Base-by-base conservation (phyloP, 2,113 vertebrate species). In the Polypterus bichir region DNA sequence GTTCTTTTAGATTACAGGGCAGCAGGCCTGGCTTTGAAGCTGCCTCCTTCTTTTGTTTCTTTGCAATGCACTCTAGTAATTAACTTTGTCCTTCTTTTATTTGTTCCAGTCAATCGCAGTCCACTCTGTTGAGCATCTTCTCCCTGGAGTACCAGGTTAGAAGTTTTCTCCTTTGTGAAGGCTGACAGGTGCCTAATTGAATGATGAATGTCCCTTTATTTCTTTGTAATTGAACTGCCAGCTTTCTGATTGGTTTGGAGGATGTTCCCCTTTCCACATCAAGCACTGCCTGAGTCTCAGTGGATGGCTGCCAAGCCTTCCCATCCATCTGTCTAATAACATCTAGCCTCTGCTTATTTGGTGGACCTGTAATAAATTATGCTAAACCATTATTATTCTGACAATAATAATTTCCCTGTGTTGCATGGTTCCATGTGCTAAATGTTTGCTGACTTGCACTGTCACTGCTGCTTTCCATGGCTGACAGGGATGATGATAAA, bases 171-270 rank as follows among this genome's bases (percentile, higher is more conserved):
- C 89, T 97, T 97, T 98, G 96, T 98, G 93, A 91, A 91, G 90
- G 88, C 86, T 98, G 96, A 98, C 96, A 98, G 96, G 92, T 98
- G 96, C 94, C 94, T 98, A 98, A 98, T 98, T 98, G 96, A 98
- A 98, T 98, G 96, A 98, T 98, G 96, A 98, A 98, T 98, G 96
- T 97, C 92, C 94, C 92, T 97, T 98, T 98, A 98, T 98, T 98
- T 95, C 94, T 96, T 94, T 98, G 96, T 98, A 98, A 98, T 98
- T 98, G 96, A 98, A 98, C 93, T 98, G 94, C 94, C 96, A 98
- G 92, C 89, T 91, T 89, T 91, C 91, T 94, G 94, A 97, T 98
- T 97, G 94, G 94, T 92, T 91, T 92, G 90, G 92, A 94, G 89
- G 89, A 92, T 88, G 79, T 85, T 86, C 89, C 84, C 79, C 83